Base-by-base conservation (phyloP, 1,140 invertebrate species). In the Teleopsis dalmanni region DNA sequence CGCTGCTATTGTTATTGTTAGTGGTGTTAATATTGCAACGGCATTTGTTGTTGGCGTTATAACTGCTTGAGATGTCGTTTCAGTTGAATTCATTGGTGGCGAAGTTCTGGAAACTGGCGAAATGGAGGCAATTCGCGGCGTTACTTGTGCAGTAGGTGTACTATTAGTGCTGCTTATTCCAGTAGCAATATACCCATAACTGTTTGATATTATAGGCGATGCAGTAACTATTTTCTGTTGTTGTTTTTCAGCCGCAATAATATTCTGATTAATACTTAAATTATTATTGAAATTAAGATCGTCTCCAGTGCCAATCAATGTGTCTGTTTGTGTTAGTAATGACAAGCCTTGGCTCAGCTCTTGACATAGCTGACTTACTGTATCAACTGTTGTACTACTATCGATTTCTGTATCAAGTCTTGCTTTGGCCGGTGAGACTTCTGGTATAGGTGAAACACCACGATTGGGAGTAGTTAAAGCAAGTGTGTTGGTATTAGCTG, bases 291-390 rank as follows among this genome's bases (percentile, higher is more conserved):
- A 76, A 50, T 76, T 75, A 46, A 76, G 69, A 57, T 76, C 74
- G 37, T 82, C 77, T 54, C 81, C 81, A 55, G 81, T 82, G n/a
- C 56, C 57, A 22, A 63, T 38, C 45, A 48, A 22, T 43, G 82
- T 80, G 56, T 84, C 84, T 57, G 75, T 83, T 52, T 82, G 81
- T 3, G 84, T 83, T 5, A 93, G 76, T 49, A 90, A 75, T 25
- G 84, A 84, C 14, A 94, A 74, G 14, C 88, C 89, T 67, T 85
- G 84, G 26, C 87, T 86, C 26, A 94, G 75, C 62, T 94, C 87
- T 70, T 91, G 87, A 73, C 89, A 93, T 76, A 92, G 82, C 50
- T 87, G 85, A 53, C 87, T 86, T 18, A 93, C 88, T 14, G 84
- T 82, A 65, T 91, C 84, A 37, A 61, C 59, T 11, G 60, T 59